Evolutionary conservation across 2,797 vertebrate genomes (phyloP), one percentile per base, ranked within the genome.

Genomic region (Echeneis naucrates): DNA sequence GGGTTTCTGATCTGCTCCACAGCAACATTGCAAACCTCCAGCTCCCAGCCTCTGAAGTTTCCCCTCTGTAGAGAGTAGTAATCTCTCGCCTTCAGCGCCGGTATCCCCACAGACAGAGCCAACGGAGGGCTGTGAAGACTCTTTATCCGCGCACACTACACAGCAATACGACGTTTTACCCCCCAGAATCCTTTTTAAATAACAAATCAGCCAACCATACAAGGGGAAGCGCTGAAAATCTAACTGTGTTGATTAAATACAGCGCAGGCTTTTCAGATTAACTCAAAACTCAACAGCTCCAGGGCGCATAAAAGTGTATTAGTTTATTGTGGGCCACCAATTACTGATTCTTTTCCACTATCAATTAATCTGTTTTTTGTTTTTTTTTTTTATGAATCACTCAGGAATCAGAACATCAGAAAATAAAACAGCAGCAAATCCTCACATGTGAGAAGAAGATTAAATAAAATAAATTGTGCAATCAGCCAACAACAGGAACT

Each of bases 141-240:
- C 44, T 47, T n/a, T 47, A n/a, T n/a, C 47, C 19, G 44, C 40
- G 19, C 40, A n/a, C 19, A 19, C 68, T 50, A 59, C 47, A 42
- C 12, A 0, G 19, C 56, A 73, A 72, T 17, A 27, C 23, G 68
- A 68, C 44, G 58, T 68, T 64, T 60, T n/a, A n/a, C n/a, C n/a
- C n/a, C 48, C n/a, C 42, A 56, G 24, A 48, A 38, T 42, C 54
- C 21, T 23, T 32, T 45, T 17, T 23, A 1, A 44, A 56, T 0
- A 38, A 58, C 62, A 57, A 47, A 58, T 38, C 55, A 61, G 50
- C 9, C 19, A 9, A 12, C 19, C 4, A 24, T 9, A 7, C n/a
- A 21, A 8, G 13, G 16, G 17, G 6, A 23, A 32, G 44, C 1
- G 1, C 30, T 38, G 3, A 12, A 17, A 35, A 45, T 44, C 19